Conservation (phyloP, 2,888 invertebrate genomes). For the Bellardia pandia region DNA sequence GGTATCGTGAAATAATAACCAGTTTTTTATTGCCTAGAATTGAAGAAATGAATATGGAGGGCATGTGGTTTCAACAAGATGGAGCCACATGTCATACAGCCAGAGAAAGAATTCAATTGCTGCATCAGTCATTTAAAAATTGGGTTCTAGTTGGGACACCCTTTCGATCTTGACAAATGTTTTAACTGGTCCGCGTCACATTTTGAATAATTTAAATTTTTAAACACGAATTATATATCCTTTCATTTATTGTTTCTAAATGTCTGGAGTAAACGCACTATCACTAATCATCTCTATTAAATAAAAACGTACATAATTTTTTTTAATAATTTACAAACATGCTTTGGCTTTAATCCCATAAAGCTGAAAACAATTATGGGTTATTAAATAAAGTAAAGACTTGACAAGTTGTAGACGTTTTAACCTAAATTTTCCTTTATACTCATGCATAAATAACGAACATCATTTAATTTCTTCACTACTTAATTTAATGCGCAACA, state of each 20-base stretch:
- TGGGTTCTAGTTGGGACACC: too few relatives aligned
- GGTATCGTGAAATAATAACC: too few relatives aligned
- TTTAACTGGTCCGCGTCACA: too few relatives aligned
- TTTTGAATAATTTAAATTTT: too few relatives aligned
- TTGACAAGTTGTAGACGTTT: constrained; percentile 57
- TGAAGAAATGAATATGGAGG: too few relatives aligned
- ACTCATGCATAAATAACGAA: constrained; percentile 7
- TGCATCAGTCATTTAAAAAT: too few relatives aligned
- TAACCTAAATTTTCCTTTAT: constrained; percentile 55
- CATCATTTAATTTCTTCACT: constrained; percentile 6
- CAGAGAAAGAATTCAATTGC: too few relatives aligned
- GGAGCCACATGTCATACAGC: too few relatives aligned
- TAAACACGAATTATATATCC: neutral
- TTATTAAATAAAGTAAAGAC: constrained; percentile 47
- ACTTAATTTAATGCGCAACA: constrained; percentile 40
- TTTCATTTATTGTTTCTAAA: neutral
- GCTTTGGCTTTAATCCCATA: constrained; percentile 16
- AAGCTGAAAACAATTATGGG: constrained; percentile 9
- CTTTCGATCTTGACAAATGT: too few relatives aligned
- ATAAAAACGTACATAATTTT: neutral
- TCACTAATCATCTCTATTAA: constrained; percentile 10
- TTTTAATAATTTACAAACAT: neutral
- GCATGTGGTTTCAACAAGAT: too few relatives aligned
- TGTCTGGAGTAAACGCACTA: neutral
- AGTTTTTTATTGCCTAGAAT: too few relatives aligned